Evolutionary conservation across 2,888 invertebrate species (phyloP).

Genomic region (Ceramica pisi): DNA sequence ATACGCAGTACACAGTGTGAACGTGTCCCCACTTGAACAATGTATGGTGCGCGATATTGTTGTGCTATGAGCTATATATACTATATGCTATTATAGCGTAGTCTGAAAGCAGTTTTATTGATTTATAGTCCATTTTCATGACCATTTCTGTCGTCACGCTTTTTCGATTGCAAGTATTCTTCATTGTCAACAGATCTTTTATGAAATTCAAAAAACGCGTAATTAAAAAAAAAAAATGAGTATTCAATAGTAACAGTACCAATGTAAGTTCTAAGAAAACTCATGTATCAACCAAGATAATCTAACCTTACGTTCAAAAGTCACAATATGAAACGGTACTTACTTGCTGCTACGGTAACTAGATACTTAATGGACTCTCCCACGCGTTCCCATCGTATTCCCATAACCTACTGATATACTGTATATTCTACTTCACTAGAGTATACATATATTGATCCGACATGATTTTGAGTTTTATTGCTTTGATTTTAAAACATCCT

Average conservation of each 20-base stretch:
- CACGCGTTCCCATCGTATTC: constrained; percentile 61
- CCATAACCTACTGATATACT: constrained; percentile 64
- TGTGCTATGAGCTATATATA: too few species aligned
- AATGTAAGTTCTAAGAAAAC: constrained; percentile 19
- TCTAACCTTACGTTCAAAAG: constrained; percentile 21
- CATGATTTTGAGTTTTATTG: constrained; percentile 31
- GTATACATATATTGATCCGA: constrained; percentile 15
- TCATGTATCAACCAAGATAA: constrained; percentile 15
- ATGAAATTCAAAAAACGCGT: too few species aligned
- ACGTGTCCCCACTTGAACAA: too few species aligned
- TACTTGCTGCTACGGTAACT: constrained; percentile 53
- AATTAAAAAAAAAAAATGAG: not conserved
- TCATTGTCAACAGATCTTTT: not conserved
- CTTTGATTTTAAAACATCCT: not conserved
- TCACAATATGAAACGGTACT: constrained; percentile 53
- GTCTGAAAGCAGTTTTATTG: too few species aligned
- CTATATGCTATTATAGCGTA: too few species aligned
- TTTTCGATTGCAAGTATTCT: not conserved
- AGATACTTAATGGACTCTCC: constrained; percentile 55
- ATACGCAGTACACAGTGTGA: too few species aligned
- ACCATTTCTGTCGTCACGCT: not conserved
- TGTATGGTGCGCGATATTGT: too few species aligned
- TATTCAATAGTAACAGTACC: not conserved
- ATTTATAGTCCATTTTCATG: not conserved
- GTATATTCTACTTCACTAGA: constrained; percentile 25